Base-by-base conservation (phyloP, 1,140 invertebrate genomes). In the Zaprionus kolodkinae region DNA sequence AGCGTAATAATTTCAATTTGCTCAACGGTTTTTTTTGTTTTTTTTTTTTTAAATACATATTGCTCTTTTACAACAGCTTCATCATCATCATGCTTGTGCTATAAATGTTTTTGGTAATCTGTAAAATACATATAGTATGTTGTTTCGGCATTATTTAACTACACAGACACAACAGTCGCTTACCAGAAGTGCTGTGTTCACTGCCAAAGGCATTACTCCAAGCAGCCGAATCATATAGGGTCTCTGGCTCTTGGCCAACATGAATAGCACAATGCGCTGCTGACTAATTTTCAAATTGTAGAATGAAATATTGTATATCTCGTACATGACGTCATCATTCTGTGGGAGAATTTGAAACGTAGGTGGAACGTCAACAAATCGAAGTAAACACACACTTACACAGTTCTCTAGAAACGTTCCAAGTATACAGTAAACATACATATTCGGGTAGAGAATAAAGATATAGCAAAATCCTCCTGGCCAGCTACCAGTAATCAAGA, bases 31-130 rank as follows among this genome's bases (percentile, higher is more conserved):
- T 21, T 21, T n/a, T 36, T 11, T 11, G 54, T 36, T 60, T 78
- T 36, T 27, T 36, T 11, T 11, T 60, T 36, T 60, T 78, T 36
- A 81, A 75, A 75, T 6, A 2, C 33, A 35, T 35, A 35, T 35
- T 35, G 33, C 60, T 91, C 72, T 59, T 72, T 72, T 84, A 88
- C 40, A 67, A 15, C 7, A 89, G 84, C 25, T 78, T 68, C 30
- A 82, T 43, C 79, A 89, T 80, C 77, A 86, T 84, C 75, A 81
- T 90, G 57, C 76, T 78, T 27, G 81, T 86, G 56, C 75, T 86
- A 52, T 89, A 91, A 76, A 91, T 78, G 48, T 38, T 75, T 60
- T 78, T 82, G n/a, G 78, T 70, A 50, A 86, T 72, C 76, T 86
- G 40, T 15, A 0, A 12, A 40, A 40, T 43, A 64, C 40, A 27